Base-by-base conservation (phyloP, 2,888 invertebrate genomes). In the Acanthosepion esculentum region DNA sequence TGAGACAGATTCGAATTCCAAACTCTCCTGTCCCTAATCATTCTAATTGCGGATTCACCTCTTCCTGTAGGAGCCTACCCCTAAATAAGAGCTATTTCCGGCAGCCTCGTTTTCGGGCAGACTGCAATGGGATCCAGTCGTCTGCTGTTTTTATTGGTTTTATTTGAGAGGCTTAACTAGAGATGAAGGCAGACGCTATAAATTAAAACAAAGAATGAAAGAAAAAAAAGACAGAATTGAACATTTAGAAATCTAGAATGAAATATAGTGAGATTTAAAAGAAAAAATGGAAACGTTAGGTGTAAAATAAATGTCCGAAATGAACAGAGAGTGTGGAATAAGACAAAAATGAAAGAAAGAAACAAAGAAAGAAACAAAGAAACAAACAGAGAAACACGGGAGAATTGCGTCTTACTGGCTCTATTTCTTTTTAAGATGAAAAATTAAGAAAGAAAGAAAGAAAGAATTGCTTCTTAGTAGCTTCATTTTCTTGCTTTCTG, bases 11-110 rank as follows among this genome's bases (percentile, higher is more conserved):
- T 78, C 78, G 33, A 78, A 78, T 78, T 78, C 78, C 78, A 18
- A n/a, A 78, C 78, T 78, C 78, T 33, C 78, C 33, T 33, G 12
- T 33, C 78, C 78, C 10, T 78, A 78, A 78, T 78, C 78, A 78
- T 78, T 78, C 78, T 78, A 78, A 78, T 78, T 78, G n/a, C 33
- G 78, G n/a, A 78, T 78, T 33, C 78, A 78, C 78, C 12, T 78
- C 78, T 78, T 33, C n/a, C 78, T 78, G 78, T 15, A 33, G 78
- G 78, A 78, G 33, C n/a, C 15, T 78, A 33, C 78, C 78, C 78
- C 78, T 78, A 78, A 78, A 78, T 78, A 78, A 78, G n/a, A 33
- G 78, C 78, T 78, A 78, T 78, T 78, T 78, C 78, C 78, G 78
- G 78, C 33, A 78, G n/a, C n/a, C 78, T 78, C 78, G 78, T 78